Conservation (phyloP, 2,888 invertebrate genomes). For the Trypoxylon attenuatum region DNA sequence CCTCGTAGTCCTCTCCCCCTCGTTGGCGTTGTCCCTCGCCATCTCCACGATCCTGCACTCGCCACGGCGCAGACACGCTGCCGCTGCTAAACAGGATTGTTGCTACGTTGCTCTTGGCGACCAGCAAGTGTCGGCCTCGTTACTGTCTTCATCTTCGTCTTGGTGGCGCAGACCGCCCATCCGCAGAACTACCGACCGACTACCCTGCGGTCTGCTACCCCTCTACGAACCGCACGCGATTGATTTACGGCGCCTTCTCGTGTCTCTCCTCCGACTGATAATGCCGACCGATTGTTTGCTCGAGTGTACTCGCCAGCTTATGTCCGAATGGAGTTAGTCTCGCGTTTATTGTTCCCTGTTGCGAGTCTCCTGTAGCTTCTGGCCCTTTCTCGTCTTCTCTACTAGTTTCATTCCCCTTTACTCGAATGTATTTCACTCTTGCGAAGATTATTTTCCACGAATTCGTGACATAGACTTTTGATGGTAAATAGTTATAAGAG, state of each 20-base stretch:
- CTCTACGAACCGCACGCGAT: constrained; percentile 1
- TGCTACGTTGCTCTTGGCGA: constrained; percentile 65
- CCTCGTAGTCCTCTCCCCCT: constrained; percentile 16
- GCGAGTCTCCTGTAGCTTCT: background rate
- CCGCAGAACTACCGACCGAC: constrained; percentile 2
- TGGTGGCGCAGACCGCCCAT: constrained; percentile 40
- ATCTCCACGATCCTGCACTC: constrained; percentile 49
- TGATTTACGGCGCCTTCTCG: background rate
- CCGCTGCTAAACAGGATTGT: constrained; percentile 68
- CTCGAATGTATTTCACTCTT: too few relatives aligned
- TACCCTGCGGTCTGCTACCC: background rate
- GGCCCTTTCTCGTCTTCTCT: too few relatives aligned
- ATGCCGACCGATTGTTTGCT: constrained; percentile 2
- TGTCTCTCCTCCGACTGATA: constrained; percentile 10
- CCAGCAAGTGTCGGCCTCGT: constrained; percentile 66
- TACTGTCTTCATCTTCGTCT: constrained; percentile 43
- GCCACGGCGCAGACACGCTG: constrained; percentile 56
- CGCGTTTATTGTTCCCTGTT: too few relatives aligned
- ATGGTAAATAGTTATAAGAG: too few relatives aligned
- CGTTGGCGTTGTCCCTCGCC: constrained; percentile 23
- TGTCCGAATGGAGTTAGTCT: too few relatives aligned
- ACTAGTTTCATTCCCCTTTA: too few relatives aligned
- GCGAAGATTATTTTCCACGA: too few relatives aligned
- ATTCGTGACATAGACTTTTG: too few relatives aligned
- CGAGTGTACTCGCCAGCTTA: background rate